Percentiles rank a stretch among this genome's conserved stretches.
Conservation (phyloP, 1,140 invertebrate genomes). For the Scaptomyza graminum region DNA sequence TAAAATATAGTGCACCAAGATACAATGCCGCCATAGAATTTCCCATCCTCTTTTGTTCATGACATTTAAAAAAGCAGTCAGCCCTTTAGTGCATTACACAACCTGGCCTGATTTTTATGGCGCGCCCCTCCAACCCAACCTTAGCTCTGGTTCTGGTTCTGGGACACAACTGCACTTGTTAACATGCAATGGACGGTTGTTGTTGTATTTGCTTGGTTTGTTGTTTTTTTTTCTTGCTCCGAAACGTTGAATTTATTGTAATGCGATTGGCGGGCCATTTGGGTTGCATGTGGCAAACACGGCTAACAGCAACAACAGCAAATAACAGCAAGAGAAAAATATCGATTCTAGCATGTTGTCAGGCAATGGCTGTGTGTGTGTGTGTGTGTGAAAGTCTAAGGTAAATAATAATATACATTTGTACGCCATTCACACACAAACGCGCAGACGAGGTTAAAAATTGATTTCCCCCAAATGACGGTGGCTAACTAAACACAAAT, state of each 20-base stretch:
- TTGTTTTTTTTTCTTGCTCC: neutral
- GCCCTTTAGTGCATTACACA: constrained; percentile 1
- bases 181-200: constrained; percentile 47
- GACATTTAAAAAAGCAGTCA: constrained; percentile 45
- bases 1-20: constrained; percentile 36
- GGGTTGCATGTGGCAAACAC: constrained; percentile 46
- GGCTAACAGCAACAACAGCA: neutral
- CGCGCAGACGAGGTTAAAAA: constrained; percentile 61
- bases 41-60: constrained; percentile 26
- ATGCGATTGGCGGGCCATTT: constrained; percentile 65
- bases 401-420: constrained; percentile 46
- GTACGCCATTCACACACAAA: constrained; percentile 37
- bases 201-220: neutral
- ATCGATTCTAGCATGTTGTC: constrained; percentile 55
- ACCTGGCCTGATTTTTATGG: constrained; percentile 30
- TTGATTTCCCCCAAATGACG: constrained; percentile 72
- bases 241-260: constrained; percentile 69
- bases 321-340: constrained; percentile 22
- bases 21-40: neutral
- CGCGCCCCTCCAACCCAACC: constrained; percentile 20
- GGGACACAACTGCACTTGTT: constrained; percentile 39
- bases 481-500: constrained; percentile 44
- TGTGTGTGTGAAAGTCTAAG: constrained; percentile 12
- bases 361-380: neutral
- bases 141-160: neutral